Base-by-base conservation (phyloP, 2,113 vertebrate genomes). In the Tamias sibiricus region DNA sequence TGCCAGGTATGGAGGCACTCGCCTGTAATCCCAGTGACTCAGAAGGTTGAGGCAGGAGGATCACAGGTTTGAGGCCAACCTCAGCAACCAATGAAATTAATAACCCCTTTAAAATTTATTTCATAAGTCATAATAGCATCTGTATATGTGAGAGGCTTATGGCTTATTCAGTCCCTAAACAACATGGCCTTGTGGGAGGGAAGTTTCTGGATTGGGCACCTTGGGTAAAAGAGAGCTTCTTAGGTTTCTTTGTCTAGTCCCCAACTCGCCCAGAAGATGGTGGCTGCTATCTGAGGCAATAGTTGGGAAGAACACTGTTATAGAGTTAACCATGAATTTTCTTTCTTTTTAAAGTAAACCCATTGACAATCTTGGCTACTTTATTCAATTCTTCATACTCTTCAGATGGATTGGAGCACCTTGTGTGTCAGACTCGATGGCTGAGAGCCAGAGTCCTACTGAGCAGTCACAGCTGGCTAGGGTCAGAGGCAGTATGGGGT, bases 311-410 rank as follows among this genome's bases (percentile, higher is more conserved):
- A 85, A 24, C 2, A 17, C 26, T 85, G 77, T 37, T 42, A 16
- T 28, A 59, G 66, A 37, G 47, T 44, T 52, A 93, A 74, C 37
- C 37, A 7, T 35, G 64, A 42, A n/a, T 80, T 66, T 49, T 92
- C 74, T 66, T 59, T 92, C 80, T 76, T 92, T 79, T 90, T 75
- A 22, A 84, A 75, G 24, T 76, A 66, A 92, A 49, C 81, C 81
- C 54, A 35, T 59, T 64, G 40, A 91, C 22, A 77, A 42, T 24
- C 37, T n/a, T 94, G 62, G 47, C 54, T 22, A 59, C 32, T 83
- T 68, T 72, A 59, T 74, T 82, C 44, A 52, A 59, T 64, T 88
- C 71, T 84, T 74, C 72, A 37, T 37, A 26, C 14, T 86, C 74
- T 90, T 81, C 20, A 24, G 32, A 12, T n/a, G 64, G 32, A 42